Conservation (phyloP, 1,140 invertebrate genomes). For the Aporrectodea caliginosa region DNA sequence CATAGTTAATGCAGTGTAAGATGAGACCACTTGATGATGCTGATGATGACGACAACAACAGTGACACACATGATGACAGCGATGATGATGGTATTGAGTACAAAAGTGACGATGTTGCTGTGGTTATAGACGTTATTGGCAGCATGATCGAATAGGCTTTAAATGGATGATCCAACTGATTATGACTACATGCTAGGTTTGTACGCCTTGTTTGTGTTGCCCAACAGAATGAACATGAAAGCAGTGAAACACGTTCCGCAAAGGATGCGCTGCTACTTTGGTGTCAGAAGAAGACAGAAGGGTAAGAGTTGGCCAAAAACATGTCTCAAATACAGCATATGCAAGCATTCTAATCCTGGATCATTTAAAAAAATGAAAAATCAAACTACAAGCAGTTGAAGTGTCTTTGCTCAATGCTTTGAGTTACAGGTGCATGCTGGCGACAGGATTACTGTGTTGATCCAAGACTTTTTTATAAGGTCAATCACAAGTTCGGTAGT, state of each 20-base stretch:
- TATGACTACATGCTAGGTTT: background rate
- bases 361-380: no score
- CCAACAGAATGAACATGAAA: conserved; percentile 93
- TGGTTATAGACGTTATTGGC: background rate
- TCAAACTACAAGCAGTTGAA: no score
- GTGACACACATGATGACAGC: no score
- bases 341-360: background rate
- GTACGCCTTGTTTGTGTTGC: conserved; percentile 29
- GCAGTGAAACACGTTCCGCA: conserved; percentile 93
- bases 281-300: conserved; percentile 96
- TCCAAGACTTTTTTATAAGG: background rate
- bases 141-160: background rate
- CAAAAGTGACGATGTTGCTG: background rate
- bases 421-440: background rate
- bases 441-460: background rate
- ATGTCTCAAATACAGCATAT: background rate
- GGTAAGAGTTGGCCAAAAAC: conserved; percentile 51
- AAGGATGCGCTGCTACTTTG: conserved; percentile 96
- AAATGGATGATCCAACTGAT: background rate
- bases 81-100: background rate
- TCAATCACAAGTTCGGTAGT: background rate
- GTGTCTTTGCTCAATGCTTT: background rate
- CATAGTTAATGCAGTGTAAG: no score
- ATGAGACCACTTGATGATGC: no score
- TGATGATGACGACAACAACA: no score